Evolutionary conservation across 1,140 invertebrate genomes (phyloP).

Genomic region (Caligus rogercresseyi): DNA sequence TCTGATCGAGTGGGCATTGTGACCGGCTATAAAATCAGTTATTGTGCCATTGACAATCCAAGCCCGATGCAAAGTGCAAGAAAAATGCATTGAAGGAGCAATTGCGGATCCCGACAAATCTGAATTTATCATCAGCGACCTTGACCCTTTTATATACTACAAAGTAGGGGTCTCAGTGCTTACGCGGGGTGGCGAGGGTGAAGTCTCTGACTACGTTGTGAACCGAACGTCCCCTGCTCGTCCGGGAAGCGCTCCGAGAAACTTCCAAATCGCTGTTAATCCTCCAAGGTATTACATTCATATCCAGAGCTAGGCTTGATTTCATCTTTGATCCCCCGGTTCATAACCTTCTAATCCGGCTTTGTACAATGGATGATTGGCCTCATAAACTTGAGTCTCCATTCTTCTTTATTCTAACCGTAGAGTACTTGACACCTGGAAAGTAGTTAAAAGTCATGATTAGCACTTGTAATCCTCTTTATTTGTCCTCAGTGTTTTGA

Average conservation of each 20-base stretch:
- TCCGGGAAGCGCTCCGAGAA: neutral
- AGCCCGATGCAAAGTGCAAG: neutral
- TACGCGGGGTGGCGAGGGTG: neutral
- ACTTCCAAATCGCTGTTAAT: neutral
- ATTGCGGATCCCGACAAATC: neutral
- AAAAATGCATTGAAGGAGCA: neutral
- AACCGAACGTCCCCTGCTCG: neutral
- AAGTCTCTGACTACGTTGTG: neutral
- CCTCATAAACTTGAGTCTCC: no score
- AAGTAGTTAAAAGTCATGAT: no score
- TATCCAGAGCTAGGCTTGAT: no score
- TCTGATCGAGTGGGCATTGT: slow-evolving; percentile 44
- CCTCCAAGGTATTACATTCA: neutral
- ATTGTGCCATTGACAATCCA: slow-evolving; percentile 38
- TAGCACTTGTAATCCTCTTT: no score
- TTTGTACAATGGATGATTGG: neutral
- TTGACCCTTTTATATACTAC: slow-evolving; percentile 4
- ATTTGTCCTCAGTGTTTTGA: no score
- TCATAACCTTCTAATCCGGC: neutral
- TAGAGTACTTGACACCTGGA: no score
- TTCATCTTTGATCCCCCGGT: no score
- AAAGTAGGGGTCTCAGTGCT: slow-evolving; percentile 3
- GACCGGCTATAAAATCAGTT: slow-evolving; percentile 44
- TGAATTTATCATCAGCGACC: neutral
- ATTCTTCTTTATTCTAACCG: no score